These are phyloP conservation scores for Melanotaenia nigrans DNA, from an alignment of 2,797 vertebrate species.

Conservation along the genomic window DNA sequence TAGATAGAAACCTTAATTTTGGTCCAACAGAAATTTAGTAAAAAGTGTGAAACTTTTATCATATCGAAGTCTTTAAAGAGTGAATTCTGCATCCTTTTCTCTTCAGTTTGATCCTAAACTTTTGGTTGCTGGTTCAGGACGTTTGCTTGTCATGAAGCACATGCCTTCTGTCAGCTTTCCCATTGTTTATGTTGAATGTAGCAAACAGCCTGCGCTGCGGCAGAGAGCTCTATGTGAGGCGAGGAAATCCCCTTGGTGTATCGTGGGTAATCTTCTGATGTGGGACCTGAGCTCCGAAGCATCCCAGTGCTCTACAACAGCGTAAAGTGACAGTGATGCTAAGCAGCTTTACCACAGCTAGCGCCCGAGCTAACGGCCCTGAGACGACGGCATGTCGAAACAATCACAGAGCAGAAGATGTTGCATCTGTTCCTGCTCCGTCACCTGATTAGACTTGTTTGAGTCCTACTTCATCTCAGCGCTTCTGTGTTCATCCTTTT, in stretches of 20 bases:
- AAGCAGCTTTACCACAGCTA: constrained; percentile 66
- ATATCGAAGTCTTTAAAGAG: not conserved
- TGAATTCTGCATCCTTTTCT: not conserved
- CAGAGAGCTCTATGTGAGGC: constrained; percentile 47
- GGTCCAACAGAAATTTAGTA: too few relatives aligned
- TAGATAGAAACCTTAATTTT: too few relatives aligned
- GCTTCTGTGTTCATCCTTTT: not conserved
- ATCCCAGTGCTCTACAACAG: constrained; percentile 56
- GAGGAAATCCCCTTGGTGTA: constrained; percentile 66
- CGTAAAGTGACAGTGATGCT: constrained; percentile 68
- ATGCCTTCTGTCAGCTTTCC: constrained; percentile 7
- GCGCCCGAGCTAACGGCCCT: constrained; percentile 38
- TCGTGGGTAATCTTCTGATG: constrained; percentile 75
- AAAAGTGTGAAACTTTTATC: too few relatives aligned
- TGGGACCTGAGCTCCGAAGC: constrained; percentile 71
- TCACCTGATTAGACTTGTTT: constrained; percentile 38
- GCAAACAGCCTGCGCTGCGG: constrained; percentile 26
- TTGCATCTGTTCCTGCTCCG: constrained; percentile 23
- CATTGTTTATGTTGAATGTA: constrained; percentile 44
- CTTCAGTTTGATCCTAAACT: not conserved
- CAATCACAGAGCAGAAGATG: constrained; percentile 9
- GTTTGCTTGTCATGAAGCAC: not conserved
- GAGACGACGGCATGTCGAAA: constrained; percentile 36
- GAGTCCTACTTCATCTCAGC: not conserved
- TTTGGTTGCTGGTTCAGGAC: not conserved